Base-by-base conservation (phyloP, 2,113 vertebrate genomes). In the Jacana jacana region DNA sequence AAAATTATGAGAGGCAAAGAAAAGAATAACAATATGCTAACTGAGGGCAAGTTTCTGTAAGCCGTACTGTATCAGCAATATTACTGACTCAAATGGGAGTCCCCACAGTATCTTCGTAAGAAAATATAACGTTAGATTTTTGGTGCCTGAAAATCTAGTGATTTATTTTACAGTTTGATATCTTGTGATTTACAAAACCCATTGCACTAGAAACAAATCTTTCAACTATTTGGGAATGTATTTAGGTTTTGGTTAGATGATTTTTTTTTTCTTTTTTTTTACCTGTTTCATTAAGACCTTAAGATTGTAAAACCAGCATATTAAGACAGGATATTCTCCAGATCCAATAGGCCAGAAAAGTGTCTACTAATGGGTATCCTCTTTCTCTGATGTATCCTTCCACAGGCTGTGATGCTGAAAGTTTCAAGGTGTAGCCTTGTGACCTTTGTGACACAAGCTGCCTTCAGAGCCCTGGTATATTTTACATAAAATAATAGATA, bases 121-220 rank as follows among this genome's bases (percentile, higher is more conserved):
- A 57, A 58, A 91, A 42, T 35, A 40, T 87, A 94, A 95, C 92
- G 57, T 80, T 85, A 94, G 54, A 76, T 88, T 93, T 95, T 91
- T 96, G 63, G 94, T 91, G 78, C 19, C 28, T 82, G 91, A 88
- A 88, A 92, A 75, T 46, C 25, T 2, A 70, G 71, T 81, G 83
- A 76, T 95, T 94, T 95, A 58, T 80, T 94, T 95, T 95, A 89
- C 89, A 93, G 95, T 85, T 76, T 80, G 84, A 85, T 95, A 82
- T 24, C 84, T 87, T 92, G 58, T 93, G 91, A 80, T 88, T 92
- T 95, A 77, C 58, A 94, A 95, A 93, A 49, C 17, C 42, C 40
- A 65, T 78, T 91, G 61, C 0, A 0, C 40, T 69, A 79, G 44
- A 92, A 92, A 85, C 44, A 92, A 96, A 89, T 94, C 54, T 54